phyloP scores from a whole-genome alignment of 2,113 vertebrate species.

The Ovibos moschatus region DNA sequence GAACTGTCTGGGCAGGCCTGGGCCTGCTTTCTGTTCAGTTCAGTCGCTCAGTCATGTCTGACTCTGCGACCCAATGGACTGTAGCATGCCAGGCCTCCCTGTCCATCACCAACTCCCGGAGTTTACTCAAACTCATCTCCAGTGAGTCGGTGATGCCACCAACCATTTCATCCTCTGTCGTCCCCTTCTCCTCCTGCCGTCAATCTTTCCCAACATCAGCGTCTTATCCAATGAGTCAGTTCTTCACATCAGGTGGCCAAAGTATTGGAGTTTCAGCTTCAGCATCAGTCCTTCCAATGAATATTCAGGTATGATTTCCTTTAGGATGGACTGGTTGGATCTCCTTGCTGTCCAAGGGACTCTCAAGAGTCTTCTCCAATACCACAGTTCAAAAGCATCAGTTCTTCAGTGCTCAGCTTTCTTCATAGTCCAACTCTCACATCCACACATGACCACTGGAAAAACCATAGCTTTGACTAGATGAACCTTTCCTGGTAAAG shows the following conservation, averaged over 20 bases:
- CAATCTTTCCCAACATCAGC: neutral
- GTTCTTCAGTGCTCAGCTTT: neutral
- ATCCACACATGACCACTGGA: neutral
- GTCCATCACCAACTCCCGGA: neutral
- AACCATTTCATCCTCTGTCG: neutral
- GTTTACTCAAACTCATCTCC: neutral
- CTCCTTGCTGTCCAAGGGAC: neutral
- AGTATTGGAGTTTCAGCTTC: neutral
- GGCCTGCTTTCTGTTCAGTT: neutral
- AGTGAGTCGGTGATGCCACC: neutral
- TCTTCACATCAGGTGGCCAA: neutral
- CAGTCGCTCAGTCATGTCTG: neutral
- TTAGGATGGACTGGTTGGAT: neutral
- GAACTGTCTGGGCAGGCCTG: neutral
- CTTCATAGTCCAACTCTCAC: neutral
- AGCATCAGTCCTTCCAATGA: neutral
- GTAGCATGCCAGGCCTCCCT: neutral
- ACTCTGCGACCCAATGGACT: neutral
- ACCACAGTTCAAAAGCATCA: neutral
- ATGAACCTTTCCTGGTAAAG: neutral
- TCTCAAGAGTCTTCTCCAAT: neutral
- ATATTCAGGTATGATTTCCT: neutral
- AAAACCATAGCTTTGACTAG: neutral
- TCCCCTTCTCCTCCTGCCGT: neutral
- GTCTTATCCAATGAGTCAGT: neutral